Base-by-base conservation (phyloP, 2,888 invertebrate genomes). In the Lepidochitona cinerea region DNA sequence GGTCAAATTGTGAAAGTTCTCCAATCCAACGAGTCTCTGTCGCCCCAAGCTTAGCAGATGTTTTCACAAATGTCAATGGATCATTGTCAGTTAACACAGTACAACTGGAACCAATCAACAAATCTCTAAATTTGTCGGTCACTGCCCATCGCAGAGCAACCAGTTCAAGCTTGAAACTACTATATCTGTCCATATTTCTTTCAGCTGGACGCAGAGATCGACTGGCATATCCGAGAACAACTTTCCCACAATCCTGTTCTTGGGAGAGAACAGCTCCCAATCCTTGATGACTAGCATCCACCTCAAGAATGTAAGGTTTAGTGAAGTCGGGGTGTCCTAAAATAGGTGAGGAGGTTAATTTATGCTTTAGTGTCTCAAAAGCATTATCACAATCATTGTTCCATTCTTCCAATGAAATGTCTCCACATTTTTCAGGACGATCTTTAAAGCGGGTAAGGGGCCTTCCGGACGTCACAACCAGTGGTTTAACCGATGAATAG, bases 201-300 rank as follows among this genome's bases (percentile, higher is more conserved):
- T 74, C 76, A 37, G 29, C 3, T 1, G 12, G 14, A 4, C 66
- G 26, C 7, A 74, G 64, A 23, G 35, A 29, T 33, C 75, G 33
- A 49, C 75, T 75, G 7, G 73, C 70, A 67, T 75, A 75, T n/a
- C 33, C 18, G 1, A 75, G 49, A 23, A 77, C 72, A 32, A 33
- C 54, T 3, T 14, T 33, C 18, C 49, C 35, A 7, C 52, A 54
- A 33, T 69, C 54, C 64, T 76, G 71, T 33, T 68, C 29, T 53
- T 75, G 72, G 14, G 69, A 65, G 1, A 75, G 41, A 0, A 76
- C 54, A 7, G 59, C 59, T 59, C 59, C 59, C 5, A 59, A 32
- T 29, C 5, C 59, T 4, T 7, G 26, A 29, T 2, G 65, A 26
- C 59, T 26, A 2, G 59, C 59, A 4, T 59, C 59, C 14, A 59